These are phyloP conservation scores for Nomada goodeniana DNA, from an alignment of 2,888 invertebrate genomes.

Conservation along the genomic window DNA sequence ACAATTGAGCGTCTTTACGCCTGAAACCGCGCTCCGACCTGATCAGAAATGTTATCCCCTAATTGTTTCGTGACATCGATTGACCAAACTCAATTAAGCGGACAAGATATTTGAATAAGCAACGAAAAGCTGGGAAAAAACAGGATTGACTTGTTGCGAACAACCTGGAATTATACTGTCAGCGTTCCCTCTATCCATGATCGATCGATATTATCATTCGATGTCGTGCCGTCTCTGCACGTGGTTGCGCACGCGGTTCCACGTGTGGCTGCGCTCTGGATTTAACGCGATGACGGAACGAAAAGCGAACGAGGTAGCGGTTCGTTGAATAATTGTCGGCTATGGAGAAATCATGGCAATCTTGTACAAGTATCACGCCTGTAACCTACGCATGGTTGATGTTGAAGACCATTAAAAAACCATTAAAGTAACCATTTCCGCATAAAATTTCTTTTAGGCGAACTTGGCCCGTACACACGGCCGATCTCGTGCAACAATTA, in stretches of 20 bases:
- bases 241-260: constrained; percentile 65
- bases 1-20: background rate
- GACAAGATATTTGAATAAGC: background rate
- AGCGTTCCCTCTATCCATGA: constrained; percentile 29
- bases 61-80: background rate
- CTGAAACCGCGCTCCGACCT: constrained; percentile 8
- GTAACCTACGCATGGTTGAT: constrained; percentile 12
- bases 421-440: constrained; percentile 51
- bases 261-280: constrained; percentile 60
- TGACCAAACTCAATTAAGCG: background rate
- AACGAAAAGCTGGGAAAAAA: background rate
- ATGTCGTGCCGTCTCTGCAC: constrained; percentile 57
- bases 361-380: background rate
- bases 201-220: constrained; percentile 62
- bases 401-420: constrained; percentile 47
- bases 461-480: background rate
- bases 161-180: constrained; percentile 41
- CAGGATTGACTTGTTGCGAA: background rate
- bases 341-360: background rate
- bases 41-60: background rate
- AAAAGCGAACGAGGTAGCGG: background rate
- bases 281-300: constrained; percentile 41
- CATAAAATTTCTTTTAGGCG: constrained; percentile 34
- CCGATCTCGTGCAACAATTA: constrained; percentile 54
- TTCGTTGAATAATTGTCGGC: constrained; percentile 6